These are phyloP conservation scores for Lasioglossum morio DNA, from an alignment of 2,888 invertebrate species.

Conservation along the genomic window DNA sequence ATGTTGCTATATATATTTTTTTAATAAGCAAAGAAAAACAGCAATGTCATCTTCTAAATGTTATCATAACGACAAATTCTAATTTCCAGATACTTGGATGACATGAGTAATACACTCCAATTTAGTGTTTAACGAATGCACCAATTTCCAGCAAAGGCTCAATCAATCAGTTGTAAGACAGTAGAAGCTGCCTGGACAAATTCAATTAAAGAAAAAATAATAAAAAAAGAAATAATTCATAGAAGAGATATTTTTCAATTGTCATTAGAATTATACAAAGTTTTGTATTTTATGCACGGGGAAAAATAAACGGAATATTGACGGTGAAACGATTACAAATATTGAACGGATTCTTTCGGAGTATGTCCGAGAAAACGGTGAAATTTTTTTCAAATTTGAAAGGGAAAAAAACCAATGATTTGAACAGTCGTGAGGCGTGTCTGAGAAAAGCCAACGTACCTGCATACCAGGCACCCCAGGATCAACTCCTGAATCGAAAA, in stretches of 20 bases:
- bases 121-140: background rate
- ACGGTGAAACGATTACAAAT: background rate
- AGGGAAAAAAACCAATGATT: slow-evolving; percentile 26
- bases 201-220: background rate
- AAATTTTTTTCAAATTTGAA: slow-evolving; percentile 9
- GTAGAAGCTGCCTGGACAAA: background rate
- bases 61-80: slow-evolving; percentile 12
- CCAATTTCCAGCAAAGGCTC: background rate
- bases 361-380: background rate
- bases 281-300: background rate
- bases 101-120: slow-evolving; percentile 18
- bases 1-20: background rate
- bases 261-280: slow-evolving; percentile 11
- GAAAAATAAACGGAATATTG: slow-evolving; percentile 3
- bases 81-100: background rate
- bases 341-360: background rate
- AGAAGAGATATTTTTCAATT: background rate
- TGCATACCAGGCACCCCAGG: slow-evolving; percentile 97
- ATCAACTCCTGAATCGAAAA: slow-evolving; percentile 99
- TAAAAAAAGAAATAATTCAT: background rate
- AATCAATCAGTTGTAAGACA: background rate
- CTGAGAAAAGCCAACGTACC: slow-evolving; percentile 86
- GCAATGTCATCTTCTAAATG: background rate
- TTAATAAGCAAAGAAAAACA: background rate
- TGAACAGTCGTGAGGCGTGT: slow-evolving; percentile 51